These are phyloP conservation scores for Phrynosoma blainvillii DNA, from an alignment of 2,113 vertebrate genomes.

Conservation along the genomic window DNA sequence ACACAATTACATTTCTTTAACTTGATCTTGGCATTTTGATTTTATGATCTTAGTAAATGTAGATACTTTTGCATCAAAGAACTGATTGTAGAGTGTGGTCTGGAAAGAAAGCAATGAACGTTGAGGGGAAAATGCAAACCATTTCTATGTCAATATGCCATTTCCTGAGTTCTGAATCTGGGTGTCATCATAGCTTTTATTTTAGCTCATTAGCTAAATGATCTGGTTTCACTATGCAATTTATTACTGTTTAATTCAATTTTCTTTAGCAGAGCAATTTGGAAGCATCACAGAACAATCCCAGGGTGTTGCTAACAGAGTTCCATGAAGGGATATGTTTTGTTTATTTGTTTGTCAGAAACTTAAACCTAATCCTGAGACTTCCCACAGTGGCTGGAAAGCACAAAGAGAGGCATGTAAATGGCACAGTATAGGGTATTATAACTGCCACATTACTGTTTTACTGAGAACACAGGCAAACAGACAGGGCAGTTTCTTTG, in stretches of 20 bases:
- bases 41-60: slow-evolving; percentile 38
- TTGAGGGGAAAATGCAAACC: slow-evolving; percentile 67
- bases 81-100: slow-evolving; percentile 43
- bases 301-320: not conserved
- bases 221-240: slow-evolving; percentile 69
- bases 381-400: not conserved
- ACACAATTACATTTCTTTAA: slow-evolving; percentile 35
- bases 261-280: slow-evolving; percentile 67
- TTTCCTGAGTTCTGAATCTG: slow-evolving; percentile 73
- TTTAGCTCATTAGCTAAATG: slow-evolving; percentile 69
- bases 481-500: not conserved
- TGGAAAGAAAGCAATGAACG: slow-evolving; percentile 52
- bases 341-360: not conserved
- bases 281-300: slow-evolving; percentile 51
- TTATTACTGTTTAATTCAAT: slow-evolving; percentile 76
- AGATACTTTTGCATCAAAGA: slow-evolving; percentile 37
- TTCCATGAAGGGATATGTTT: not conserved
- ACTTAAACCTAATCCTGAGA: not conserved
- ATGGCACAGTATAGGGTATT: not conserved
- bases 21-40: slow-evolving; percentile 48
- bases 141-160: slow-evolving; percentile 74
- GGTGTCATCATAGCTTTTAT: slow-evolving; percentile 62
- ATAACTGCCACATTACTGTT: not conserved
- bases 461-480: not conserved
- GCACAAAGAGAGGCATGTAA: not conserved